phyloP scores from a whole-genome alignment of 2,888 invertebrate genomes.

The Macaria notata region DNA sequence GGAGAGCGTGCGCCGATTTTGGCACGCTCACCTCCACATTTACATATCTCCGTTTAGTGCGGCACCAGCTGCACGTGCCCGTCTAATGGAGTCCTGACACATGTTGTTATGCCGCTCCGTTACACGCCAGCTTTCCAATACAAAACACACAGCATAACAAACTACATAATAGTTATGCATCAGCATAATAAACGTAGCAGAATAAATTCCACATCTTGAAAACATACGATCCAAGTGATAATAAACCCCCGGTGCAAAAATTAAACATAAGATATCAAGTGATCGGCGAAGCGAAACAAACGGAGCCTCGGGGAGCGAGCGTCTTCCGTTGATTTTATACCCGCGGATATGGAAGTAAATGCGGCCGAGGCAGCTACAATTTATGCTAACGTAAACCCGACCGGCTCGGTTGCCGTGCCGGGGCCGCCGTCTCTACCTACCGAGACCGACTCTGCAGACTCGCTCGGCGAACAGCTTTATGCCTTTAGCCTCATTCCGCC shows the following conservation, averaged over 20 bases:
- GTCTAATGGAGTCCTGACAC: constrained; percentile 46
- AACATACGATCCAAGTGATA: no score
- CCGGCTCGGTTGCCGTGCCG: constrained; percentile 37
- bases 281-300: constrained; percentile 59
- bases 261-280: constrained; percentile 68
- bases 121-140: no score
- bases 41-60: constrained; percentile 60
- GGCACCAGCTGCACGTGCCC: constrained; percentile 60
- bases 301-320: constrained; percentile 51
- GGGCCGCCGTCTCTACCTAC: constrained; percentile 3
- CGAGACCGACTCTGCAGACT: constrained; percentile 26
- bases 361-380: constrained; percentile 52
- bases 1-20: constrained; percentile 54
- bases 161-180: no score
- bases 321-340: constrained; percentile 61
- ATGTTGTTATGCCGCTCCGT: constrained; percentile 35
- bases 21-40: constrained; percentile 57
- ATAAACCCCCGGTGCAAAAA: constrained; percentile 49
- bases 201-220: no score
- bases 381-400: constrained; percentile 63
- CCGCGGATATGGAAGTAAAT: constrained; percentile 47
- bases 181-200: no score
- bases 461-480: constrained; percentile 47
- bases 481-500: constrained; percentile 44
- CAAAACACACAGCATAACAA: not conserved